Evolutionary conservation across 1,140 invertebrate species (phyloP).

Genomic region (Drosophila neocordata): DNA sequence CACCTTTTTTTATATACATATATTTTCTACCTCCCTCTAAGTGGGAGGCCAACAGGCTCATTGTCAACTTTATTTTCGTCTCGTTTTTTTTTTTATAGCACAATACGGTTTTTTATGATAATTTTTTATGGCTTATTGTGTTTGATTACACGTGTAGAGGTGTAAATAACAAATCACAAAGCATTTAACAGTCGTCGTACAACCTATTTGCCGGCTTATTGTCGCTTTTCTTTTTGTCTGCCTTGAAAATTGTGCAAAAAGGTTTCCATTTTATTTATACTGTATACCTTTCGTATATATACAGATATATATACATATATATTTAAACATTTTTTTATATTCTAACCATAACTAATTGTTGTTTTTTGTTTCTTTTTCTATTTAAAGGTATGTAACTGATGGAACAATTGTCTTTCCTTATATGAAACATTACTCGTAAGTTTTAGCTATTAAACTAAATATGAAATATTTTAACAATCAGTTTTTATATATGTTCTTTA

Average conservation of each 20-base stretch:
- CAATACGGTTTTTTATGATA: conserved; percentile 61
- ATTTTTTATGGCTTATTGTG: conserved; percentile 78
- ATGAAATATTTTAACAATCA: too few relatives aligned
- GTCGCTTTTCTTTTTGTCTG: conserved; percentile 32
- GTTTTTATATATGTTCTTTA: too few relatives aligned
- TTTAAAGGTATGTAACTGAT: too few relatives aligned
- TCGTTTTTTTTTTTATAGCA: conserved; percentile 20
- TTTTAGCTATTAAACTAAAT: too few relatives aligned
- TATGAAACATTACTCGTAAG: too few relatives aligned
- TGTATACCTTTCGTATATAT: too few relatives aligned
- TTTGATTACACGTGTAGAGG: conserved; percentile 74
- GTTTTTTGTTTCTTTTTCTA: too few relatives aligned
- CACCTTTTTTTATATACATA: conserved; percentile 58
- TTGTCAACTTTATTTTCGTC: conserved; percentile 43
- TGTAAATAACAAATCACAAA: conserved; percentile 53
- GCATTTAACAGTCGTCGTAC: conserved; percentile 19
- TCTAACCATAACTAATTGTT: too few relatives aligned
- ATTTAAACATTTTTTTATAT: too few relatives aligned
- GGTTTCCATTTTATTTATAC: conserved; percentile 42
- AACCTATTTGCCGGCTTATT: conserved; percentile 46
- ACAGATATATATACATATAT: neutral
- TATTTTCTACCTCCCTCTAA: conserved; percentile 12
- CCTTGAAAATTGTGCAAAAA: neutral
- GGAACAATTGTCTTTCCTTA: too few relatives aligned
- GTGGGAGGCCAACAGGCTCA: conserved; percentile 6